Evolutionary conservation across 2,888 invertebrate species (phyloP).

Genomic region (Ochropleura plecta): DNA sequence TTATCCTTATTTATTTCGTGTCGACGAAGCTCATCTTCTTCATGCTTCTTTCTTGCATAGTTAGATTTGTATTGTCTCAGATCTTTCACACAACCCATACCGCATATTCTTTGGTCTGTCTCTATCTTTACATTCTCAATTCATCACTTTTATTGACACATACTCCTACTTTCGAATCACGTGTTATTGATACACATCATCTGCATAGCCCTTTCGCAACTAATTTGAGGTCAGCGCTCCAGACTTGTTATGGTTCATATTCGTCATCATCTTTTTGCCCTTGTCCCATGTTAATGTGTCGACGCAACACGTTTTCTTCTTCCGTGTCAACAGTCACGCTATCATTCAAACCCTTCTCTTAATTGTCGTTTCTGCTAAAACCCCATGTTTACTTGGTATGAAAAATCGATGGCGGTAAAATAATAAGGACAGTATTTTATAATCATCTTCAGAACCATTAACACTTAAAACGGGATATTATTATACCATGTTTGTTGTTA

Average conservation of each 20-base stretch:
- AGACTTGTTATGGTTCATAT: too few relatives aligned
- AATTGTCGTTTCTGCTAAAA: not conserved
- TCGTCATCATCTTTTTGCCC: not conserved
- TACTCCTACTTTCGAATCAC: not conserved
- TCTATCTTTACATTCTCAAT: conserved; percentile 11
- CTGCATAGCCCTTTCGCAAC: too few relatives aligned
- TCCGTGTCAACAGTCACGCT: not conserved
- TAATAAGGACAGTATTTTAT: not conserved
- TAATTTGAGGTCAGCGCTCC: too few relatives aligned
- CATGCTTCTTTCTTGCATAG: not conserved
- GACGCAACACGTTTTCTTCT: not conserved
- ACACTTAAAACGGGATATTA: too few relatives aligned
- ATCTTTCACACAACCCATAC: not conserved
- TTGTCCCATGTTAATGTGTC: not conserved
- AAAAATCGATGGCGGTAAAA: not conserved
- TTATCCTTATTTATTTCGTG: not conserved
- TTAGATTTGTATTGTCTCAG: not conserved
- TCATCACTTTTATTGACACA: not conserved
- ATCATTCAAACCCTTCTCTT: not conserved
- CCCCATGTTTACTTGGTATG: not conserved
- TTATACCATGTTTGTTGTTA: too few relatives aligned
- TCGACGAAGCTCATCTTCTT: not conserved
- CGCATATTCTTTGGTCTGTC: not conserved
- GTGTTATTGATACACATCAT: not conserved
- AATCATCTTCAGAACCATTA: not conserved